phyloP scores from a whole-genome alignment of 2,797 vertebrate genomes.

The Alauda arvensis region DNA sequence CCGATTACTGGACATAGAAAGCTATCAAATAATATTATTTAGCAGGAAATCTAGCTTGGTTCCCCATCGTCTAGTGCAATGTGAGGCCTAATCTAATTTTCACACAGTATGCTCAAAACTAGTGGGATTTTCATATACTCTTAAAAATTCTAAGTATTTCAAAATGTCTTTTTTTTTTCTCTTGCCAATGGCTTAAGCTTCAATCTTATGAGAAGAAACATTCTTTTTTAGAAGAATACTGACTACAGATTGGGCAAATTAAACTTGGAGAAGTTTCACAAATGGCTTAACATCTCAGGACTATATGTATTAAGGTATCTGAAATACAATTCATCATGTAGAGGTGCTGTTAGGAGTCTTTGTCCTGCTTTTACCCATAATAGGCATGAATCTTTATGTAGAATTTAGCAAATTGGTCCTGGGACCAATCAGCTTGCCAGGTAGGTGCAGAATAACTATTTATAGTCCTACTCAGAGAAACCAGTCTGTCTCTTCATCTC shows the following conservation, averaged over 20 bases:
- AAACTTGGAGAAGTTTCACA: not conserved
- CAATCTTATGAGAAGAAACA: not conserved
- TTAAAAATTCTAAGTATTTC: not conserved
- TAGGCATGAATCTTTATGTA: slow-evolving; percentile 54
- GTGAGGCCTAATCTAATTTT: slow-evolving; percentile 11
- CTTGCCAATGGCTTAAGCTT: not conserved
- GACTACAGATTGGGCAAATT: not conserved
- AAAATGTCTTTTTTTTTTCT: not conserved
- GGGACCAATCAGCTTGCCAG: slow-evolving; percentile 45
- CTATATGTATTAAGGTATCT: not conserved
- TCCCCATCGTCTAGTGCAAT: slow-evolving; percentile 26
- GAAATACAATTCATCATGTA: slow-evolving; percentile 1
- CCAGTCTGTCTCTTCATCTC: not conserved
- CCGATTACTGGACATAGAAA: slow-evolving; percentile 23
- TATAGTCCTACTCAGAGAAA: slow-evolving; percentile 17
- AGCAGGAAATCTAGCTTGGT: not conserved
- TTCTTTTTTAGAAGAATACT: not conserved
- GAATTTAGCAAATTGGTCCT: slow-evolving; percentile 40
- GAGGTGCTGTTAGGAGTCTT: not conserved
- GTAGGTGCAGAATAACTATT: slow-evolving; percentile 39
- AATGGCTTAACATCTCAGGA: not conserved
- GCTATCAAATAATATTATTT: slow-evolving; percentile 23
- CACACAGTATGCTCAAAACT: not conserved
- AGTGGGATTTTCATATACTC: not conserved
- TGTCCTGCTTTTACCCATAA: slow-evolving; percentile 51